phyloP scores from a whole-genome alignment of 2,888 invertebrate species.

The Archaeoteleia sp. region DNA sequence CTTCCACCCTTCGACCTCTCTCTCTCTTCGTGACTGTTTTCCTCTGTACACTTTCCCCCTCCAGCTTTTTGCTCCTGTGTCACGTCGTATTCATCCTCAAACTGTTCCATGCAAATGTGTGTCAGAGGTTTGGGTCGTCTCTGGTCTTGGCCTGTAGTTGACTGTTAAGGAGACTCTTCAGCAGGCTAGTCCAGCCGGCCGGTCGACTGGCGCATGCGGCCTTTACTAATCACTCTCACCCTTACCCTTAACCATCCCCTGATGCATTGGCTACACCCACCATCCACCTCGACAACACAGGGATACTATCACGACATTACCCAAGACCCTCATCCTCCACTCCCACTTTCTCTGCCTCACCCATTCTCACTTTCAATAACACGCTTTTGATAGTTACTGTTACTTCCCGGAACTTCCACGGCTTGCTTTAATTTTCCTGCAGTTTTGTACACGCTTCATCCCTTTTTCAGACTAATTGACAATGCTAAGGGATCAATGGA shows the following conservation, averaged over 20 bases:
- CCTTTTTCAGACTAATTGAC: too few relatives aligned
- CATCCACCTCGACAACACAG: slow-evolving; percentile 25
- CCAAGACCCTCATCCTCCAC: slow-evolving; percentile 15
- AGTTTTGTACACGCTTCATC: too few relatives aligned
- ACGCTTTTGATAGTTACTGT: slow-evolving; percentile 9
- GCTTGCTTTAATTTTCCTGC: too few relatives aligned
- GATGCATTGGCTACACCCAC: slow-evolving; percentile 15
- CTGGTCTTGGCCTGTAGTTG: slow-evolving; percentile 62
- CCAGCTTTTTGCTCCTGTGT: slow-evolving; percentile 19
- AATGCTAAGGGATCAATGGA: too few relatives aligned
- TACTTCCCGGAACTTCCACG: slow-evolving; percentile 33
- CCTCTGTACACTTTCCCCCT: too few relatives aligned
- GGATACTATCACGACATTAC: slow-evolving; percentile 31
- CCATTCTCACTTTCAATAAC: slow-evolving; percentile 20
- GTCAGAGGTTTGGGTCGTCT: slow-evolving; percentile 62
- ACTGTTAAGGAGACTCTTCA: slow-evolving; percentile 57
- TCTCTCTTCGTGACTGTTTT: slow-evolving; percentile 46
- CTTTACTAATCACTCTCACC: slow-evolving; percentile 66
- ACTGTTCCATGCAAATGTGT: slow-evolving; percentile 33
- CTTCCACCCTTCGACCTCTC: slow-evolving; percentile 72
- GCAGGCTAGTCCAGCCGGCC: not conserved
- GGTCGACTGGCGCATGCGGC: slow-evolving; percentile 66
- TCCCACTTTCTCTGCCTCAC: slow-evolving; percentile 29
- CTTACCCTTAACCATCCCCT: slow-evolving; percentile 54
- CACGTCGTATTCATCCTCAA: slow-evolving; percentile 16